Evolutionary conservation across 2,113 vertebrate species (phyloP), one percentile per base, ranked within the genome.

Genomic region (Gadus macrocephalus): DNA sequence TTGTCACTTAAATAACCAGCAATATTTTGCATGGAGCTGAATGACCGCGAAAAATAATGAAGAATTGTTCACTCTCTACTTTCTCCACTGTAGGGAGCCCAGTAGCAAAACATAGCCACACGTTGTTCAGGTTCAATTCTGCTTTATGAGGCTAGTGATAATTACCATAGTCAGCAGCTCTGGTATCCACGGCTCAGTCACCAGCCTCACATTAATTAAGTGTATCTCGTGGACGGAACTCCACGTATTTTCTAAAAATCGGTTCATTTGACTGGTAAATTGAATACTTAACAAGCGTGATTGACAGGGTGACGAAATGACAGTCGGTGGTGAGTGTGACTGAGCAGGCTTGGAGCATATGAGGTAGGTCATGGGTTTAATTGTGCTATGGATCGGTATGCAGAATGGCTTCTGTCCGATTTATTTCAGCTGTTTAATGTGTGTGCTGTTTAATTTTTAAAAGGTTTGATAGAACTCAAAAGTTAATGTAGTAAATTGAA

Each of bases 401-500:
- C 31, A 35, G 4, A 35, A 35, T 35, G 31, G 31, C 53, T 15
- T 55, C 9, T 9, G 53, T 55, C 53, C 2, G 53, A 55, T 55
- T 20, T 77, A 1, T 25, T 49, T 59, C 73, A 4, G 25, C 31
- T 35, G 31, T 49, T 49, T 9, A 49, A 49, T 49, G 9, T 9
- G 2, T 12, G 2, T 60, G 16, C 17, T 79, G 16, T 83, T 11
- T 78, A 49, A 75, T 77, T 58, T 58, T 58, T 16, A 73, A 78
- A 79, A 89, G 83, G 67, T 71, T 68, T 77, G 68, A 62, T 71
- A 72, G 72, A 85, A 69, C 42, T 67, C 8, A 49, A 49, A 62
- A 66, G 15, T 5, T 83, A 35, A 86, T 60, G 72, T 53, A 77
- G 90, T 92, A 88, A 91, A 90, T 90, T 1, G 38, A 55, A 3